A percentile compares a stretch with the other conserved stretches of the same genome.
phyloP scores from a whole-genome alignment of 2,113 vertebrate genomes.

The Haemorhous mexicanus region DNA sequence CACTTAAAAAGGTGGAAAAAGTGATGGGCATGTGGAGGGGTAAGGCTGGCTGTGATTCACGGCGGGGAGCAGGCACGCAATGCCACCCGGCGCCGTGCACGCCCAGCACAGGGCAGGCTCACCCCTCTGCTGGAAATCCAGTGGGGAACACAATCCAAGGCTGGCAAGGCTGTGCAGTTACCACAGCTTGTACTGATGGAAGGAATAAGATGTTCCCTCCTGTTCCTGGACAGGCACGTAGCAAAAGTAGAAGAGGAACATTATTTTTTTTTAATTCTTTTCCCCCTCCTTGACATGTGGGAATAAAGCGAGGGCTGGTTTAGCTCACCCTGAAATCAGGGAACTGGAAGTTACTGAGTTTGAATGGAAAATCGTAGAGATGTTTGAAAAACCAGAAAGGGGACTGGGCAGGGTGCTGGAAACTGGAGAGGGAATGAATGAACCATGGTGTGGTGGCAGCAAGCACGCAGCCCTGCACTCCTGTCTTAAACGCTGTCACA shows the following conservation, averaged over 20 bases:
- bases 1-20: slow-evolving; percentile 56
- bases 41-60: not conserved
- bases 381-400: not conserved
- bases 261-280: not conserved
- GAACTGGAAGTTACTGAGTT: not conserved
- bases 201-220: slow-evolving; percentile 41
- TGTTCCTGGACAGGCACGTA: slow-evolving; percentile 21
- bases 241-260: not conserved
- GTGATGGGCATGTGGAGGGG: not conserved
- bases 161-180: not conserved
- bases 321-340: not conserved
- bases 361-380: not conserved
- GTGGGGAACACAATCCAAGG: not conserved
- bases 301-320: not conserved
- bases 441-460: not conserved
- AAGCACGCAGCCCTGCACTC: accelerated
- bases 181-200: not conserved
- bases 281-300: not conserved
- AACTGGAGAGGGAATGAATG: not conserved
- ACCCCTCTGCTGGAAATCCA: not conserved
- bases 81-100: not conserved
- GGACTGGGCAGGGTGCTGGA: not conserved
- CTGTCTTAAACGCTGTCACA: not conserved
- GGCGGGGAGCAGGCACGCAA: not conserved
- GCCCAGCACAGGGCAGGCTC: not conserved